Base-by-base conservation (phyloP, 2,888 invertebrate species). In the Drosophila meridionalis region DNA sequence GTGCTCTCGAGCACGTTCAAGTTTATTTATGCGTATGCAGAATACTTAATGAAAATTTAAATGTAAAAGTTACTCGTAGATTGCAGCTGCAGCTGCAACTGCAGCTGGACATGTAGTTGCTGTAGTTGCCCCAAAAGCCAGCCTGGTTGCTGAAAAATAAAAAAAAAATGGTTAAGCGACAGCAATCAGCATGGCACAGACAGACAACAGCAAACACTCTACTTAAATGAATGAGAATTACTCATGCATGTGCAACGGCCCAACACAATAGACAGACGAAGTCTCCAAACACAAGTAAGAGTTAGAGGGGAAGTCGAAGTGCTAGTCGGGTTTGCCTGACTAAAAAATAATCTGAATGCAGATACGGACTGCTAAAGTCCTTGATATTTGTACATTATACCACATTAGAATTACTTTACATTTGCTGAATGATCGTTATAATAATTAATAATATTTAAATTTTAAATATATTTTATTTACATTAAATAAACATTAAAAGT, bases 21-120 rank as follows among this genome's bases (percentile, higher is more conserved):
- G 85, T 90, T 91, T 90, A 90, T 91, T 91, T 90, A 90, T 91
- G 90, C 91, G 90, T 86, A 84, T 90, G 82, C 91, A 82, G 90
- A 87, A 91, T 90, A 87, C 83, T 83, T 89, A 91, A 90, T 91
- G 91, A 90, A 91, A 90, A 90, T 90, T 83, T 86, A 87, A 90
- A 89, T 86, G 89, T 83, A 87, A 90, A 86, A 88, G 76, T 87
- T 90, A 85, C 85, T 85, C 82, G 77, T 78, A 89, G 87, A 88
- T 80, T 73, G 83, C 67, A 65, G 70, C 63, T 69, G 56, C 58
- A 58, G 11, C 26, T 45, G 38, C 38, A 55, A 12, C 50, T 28
- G 3, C 28, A 47, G 47, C 32, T 71, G 86, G 66, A 50, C 32
- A 32, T 50, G 50, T n/a, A 65, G 67, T n/a, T n/a, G n/a, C 63